These are phyloP conservation scores for Tenthredo notha DNA, from an alignment of 2,888 invertebrate genomes.

Conservation along the genomic window DNA sequence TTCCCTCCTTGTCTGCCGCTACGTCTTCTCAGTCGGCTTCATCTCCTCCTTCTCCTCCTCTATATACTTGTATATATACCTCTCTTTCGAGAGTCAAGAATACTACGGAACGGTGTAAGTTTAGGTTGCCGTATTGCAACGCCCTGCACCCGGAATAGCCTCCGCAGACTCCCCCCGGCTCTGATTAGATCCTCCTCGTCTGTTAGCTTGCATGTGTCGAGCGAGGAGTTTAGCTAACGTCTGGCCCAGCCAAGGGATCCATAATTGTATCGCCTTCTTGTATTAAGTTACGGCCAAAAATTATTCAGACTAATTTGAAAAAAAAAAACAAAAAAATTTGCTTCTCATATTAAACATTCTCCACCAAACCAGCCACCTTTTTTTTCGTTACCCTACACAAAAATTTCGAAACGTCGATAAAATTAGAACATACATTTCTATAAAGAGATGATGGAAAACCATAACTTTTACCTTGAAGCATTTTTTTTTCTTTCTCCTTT, in stretches of 20 bases:
- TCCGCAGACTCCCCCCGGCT: slow-evolving; percentile 58
- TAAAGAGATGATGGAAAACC: no score
- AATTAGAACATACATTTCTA: no score
- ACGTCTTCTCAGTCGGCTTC: not conserved
- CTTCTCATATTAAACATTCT: no score
- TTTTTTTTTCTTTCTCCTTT: no score
- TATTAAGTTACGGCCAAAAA: slow-evolving; percentile 28
- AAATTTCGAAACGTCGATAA: no score
- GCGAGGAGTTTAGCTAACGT: slow-evolving; percentile 29
- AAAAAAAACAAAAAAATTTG: not conserved
- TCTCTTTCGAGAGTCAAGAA: slow-evolving; percentile 68
- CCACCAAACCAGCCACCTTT: no score
- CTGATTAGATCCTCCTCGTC: slow-evolving; percentile 45
- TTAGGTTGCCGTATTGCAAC: slow-evolving; percentile 69
- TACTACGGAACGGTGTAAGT: slow-evolving; percentile 70
- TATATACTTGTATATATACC: not conserved
- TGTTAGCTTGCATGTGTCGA: slow-evolving; percentile 38
- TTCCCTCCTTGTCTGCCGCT: slow-evolving; percentile 58
- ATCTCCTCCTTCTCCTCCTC: slow-evolving; percentile 2
- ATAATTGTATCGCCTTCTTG: slow-evolving; percentile 41
- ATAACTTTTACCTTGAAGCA: no score
- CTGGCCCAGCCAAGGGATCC: slow-evolving; percentile 45
- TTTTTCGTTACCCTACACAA: no score
- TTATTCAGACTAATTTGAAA: not conserved
- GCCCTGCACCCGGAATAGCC: slow-evolving; percentile 72